Conservation (phyloP, 2,113 vertebrate species). For the Anarrhichthys ocellatus region DNA sequence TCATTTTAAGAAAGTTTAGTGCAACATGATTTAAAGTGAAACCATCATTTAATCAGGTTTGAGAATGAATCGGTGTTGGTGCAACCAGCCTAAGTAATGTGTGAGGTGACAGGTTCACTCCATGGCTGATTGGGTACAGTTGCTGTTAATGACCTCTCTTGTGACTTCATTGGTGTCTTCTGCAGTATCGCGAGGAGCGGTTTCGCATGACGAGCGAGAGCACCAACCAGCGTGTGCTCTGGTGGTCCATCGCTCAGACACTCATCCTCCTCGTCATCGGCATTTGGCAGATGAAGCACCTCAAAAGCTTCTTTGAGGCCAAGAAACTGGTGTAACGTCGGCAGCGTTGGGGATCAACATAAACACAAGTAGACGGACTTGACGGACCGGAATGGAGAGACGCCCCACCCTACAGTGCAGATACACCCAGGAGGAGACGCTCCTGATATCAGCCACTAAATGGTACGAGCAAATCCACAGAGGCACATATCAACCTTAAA, state of each 20-base stretch:
- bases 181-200: conserved; percentile 93
- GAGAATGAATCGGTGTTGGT: no score
- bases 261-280: conserved; percentile 94
- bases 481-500: not conserved
- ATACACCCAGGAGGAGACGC: conserved; percentile 19
- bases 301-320: conserved; percentile 97
- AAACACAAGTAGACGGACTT: conserved; percentile 10
- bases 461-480: not conserved
- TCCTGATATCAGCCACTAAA: conserved; percentile 30
- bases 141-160: not conserved
- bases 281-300: conserved; percentile 97
- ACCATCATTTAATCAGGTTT: no score
- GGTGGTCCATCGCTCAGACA: conserved; percentile 97
- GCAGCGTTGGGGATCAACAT: not conserved
- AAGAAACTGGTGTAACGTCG: conserved; percentile 91
- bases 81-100: not conserved
- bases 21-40: no score
- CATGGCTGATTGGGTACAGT: not conserved
- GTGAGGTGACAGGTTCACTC: not conserved
- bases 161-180: not conserved
- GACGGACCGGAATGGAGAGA: not conserved
- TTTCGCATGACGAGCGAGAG: conserved; percentile 97
- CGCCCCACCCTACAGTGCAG: not conserved
- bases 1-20: no score
- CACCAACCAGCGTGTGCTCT: conserved; percentile 96